phyloP scores from a whole-genome alignment of 2,888 invertebrate genomes.

The Vanessa cardui region DNA sequence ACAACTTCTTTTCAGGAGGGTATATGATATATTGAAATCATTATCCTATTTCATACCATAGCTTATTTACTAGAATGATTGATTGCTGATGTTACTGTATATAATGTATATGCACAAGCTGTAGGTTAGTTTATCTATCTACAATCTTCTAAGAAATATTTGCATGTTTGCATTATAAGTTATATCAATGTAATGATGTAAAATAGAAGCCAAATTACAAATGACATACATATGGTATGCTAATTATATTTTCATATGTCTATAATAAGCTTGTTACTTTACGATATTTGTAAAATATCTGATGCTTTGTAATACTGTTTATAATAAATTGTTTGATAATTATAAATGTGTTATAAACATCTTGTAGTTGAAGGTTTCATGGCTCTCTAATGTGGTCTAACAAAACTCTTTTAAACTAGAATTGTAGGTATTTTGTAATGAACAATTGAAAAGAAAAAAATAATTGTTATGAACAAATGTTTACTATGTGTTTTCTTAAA shows the following conservation, averaged over 20 bases:
- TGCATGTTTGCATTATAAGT: slow-evolving; percentile 11
- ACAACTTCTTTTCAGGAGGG: no score
- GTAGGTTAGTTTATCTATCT: slow-evolving; percentile 38
- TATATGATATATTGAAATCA: not conserved
- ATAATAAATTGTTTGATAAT: slow-evolving; percentile 21
- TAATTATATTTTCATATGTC: slow-evolving; percentile 30
- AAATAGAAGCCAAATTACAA: slow-evolving; percentile 38
- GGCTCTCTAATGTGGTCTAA: slow-evolving; percentile 10
- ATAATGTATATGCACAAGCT: slow-evolving; percentile 52
- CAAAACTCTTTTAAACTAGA: not conserved
- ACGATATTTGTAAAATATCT: slow-evolving; percentile 27
- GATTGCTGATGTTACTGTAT: slow-evolving; percentile 46
- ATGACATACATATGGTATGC: slow-evolving; percentile 28
- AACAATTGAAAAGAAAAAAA: slow-evolving; percentile 5
- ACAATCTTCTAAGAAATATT: slow-evolving; percentile 13
- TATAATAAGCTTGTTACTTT: slow-evolving; percentile 28
- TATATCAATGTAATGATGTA: slow-evolving; percentile 8
- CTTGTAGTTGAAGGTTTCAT: slow-evolving; percentile 11
- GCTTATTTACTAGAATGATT: not conserved
- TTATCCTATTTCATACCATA: slow-evolving; percentile 1
- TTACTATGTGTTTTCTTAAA: slow-evolving; percentile 9
- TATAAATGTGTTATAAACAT: slow-evolving; percentile 10
- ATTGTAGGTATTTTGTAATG: slow-evolving; percentile 12
- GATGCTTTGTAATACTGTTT: slow-evolving; percentile 29
- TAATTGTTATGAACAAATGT: slow-evolving; percentile 12